Evolutionary conservation across 1,140 invertebrate genomes (phyloP), one percentile per base, ranked within the genome.

Genomic region (Cydia strobilella): DNA sequence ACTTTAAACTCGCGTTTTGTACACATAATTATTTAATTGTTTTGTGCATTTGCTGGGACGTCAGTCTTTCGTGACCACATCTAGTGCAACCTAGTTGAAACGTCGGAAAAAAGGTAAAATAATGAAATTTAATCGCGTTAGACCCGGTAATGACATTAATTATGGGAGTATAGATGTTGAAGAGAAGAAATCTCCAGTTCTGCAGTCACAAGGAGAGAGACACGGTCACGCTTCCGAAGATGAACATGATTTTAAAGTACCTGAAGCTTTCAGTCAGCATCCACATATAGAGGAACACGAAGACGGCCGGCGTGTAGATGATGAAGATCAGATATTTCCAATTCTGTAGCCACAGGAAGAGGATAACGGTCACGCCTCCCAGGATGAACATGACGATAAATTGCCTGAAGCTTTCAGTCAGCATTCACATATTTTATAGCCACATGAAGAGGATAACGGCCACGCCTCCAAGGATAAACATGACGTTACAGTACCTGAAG

Each of bases 391-490:
- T 96, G 45, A 94, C 94, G 74, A 95, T 95, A 48, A 96, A 95
- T 1, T 66, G 39, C 63, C 63, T 66, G 27, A 95, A 94, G 65
- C 95, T 96, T 86, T 96, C 95, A 0, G 94, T 94, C 1, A 95
- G 80, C 27, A 94, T 86, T 88, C 94, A 94, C 25, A 94, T 94
- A 82, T 96, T 95, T 6, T 94, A 94, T 1, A 95, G 91, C 82
- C 94, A 94, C 93, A 95, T 96, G 23, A 95, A 96, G 4, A 95
- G 89, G 27, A 96, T 96, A 72, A 96, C 91, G 7, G 94, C 85
- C 48, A 95, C 95, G 77, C 96, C 95, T 2, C 97, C 97, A 1
- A 96, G 81, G 1, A 96, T 95, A 83, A 96, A 97, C 87, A 95
- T 96, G 42, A 59, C 23, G 54, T 3, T 18, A 18, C 10, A 23